These are phyloP conservation scores for Mesaphorura yosii DNA, from an alignment of 1,140 invertebrate species.

Conservation along the genomic window DNA sequence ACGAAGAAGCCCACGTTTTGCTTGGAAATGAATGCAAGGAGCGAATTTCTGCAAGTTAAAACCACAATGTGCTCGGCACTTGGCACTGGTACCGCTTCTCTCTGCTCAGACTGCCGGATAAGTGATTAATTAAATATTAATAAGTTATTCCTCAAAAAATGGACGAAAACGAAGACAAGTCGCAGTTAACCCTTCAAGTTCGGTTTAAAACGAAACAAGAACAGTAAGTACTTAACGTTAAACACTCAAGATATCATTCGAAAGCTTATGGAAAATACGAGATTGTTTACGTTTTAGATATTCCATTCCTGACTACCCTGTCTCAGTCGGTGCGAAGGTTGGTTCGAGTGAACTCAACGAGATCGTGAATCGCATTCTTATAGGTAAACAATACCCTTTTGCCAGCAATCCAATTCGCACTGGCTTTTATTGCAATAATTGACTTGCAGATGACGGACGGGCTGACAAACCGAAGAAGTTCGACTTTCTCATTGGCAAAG, in stretches of 20 bases:
- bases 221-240: slow-evolving; percentile 47
- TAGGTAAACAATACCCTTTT: slow-evolving; percentile 41
- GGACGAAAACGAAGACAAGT: slow-evolving; percentile 5
- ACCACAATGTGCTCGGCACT: no score
- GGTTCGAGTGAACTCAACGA: slow-evolving; percentile 58
- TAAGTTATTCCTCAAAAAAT: no score
- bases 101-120: no score
- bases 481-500: slow-evolving; percentile 74
- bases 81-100: no score
- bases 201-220: slow-evolving; percentile 65
- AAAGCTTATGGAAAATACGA: not conserved
- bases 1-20: no score
- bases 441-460: slow-evolving; percentile 26
- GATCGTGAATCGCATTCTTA: slow-evolving; percentile 66
- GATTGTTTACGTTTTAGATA: slow-evolving; percentile 50
- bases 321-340: slow-evolving; percentile 61
- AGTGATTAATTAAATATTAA: no score
- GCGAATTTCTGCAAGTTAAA: no score
- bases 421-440: no score
- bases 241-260: not conserved
- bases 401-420: no score
- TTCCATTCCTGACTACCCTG: slow-evolving; percentile 71
- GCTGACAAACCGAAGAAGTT: slow-evolving; percentile 53
- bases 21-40: no score
- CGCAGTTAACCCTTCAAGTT: slow-evolving; percentile 48